Base-by-base conservation (phyloP, 2,888 invertebrate species). In the Scaptomyza parva region DNA sequence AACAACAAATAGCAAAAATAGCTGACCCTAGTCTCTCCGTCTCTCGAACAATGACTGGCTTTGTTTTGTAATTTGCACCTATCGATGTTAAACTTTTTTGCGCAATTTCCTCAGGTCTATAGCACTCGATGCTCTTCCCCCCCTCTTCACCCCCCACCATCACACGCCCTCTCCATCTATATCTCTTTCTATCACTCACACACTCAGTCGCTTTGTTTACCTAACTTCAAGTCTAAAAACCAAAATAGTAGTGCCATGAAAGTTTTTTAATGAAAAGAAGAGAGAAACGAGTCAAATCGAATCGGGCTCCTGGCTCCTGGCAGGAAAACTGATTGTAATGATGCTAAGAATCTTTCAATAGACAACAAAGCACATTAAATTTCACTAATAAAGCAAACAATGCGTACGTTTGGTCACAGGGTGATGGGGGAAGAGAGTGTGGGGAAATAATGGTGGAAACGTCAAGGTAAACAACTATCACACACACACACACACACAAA, bases 61-160 rank as follows among this genome's bases (percentile, higher is more conserved):
- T 87, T 84, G 81, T 89, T 89, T 82, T 80, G 78, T 83, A 89
- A 88, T 89, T 89, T 89, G 86, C 89, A 88, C 88, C 88, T 85
- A 88, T 81, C 80, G 76, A 78, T 77, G 70, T 65, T 62, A 62
- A 78, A 86, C 75, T 77, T 83, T 81, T 84, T 28, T 61, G 60
- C 61, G 52, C 76, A 62, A 63, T 71, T 60, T 67, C 61, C 63
- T 51, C 51, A 57, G 65, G 45, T 70, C 39, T 30, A 44, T 18
- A 18, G 50, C 62, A 17, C 35, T 35, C 2, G 9, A 9, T 28
- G n/a, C n/a, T n/a, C n/a, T n/a, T 6, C 6, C 9, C 28, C 28
- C 9, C 9, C 9, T 0, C 24, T 8, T 7, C 24, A 6, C 24
- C 24, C 24, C 8, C 3, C 22, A 24, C 22, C 22, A 6, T 0